Base-by-base conservation (phyloP, 1,140 invertebrate species). In the Cyrtorhinus lividipennis region DNA sequence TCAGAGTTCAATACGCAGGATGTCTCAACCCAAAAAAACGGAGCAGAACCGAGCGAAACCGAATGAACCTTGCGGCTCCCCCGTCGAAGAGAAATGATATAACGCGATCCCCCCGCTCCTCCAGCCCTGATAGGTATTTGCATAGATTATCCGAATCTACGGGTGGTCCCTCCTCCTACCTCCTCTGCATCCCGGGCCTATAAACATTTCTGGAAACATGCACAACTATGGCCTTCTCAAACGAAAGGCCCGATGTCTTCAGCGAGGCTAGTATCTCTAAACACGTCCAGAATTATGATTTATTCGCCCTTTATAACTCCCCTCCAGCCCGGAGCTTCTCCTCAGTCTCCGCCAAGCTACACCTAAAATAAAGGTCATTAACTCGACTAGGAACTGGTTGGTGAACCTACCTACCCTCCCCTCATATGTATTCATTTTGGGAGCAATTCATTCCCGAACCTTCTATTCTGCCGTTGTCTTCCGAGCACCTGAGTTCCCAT, bases 61-160 rank as follows among this genome's bases (percentile, higher is more conserved):
- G n/a, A n/a, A n/a, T n/a, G n/a, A n/a, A n/a, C n/a, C n/a, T n/a
- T n/a, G n/a, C n/a, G n/a, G n/a, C n/a, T n/a, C n/a, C n/a, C n/a
- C n/a, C n/a, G n/a, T n/a, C n/a, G n/a, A n/a, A n/a, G n/a, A n/a
- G n/a, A n/a, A n/a, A n/a, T n/a, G n/a, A n/a, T n/a, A n/a, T n/a
- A n/a, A n/a, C n/a, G n/a, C n/a, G n/a, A n/a, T n/a, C n/a, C n/a
- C n/a, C n/a, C n/a, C n/a, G n/a, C n/a, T n/a, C n/a, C n/a, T n/a
- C n/a, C n/a, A n/a, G n/a, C n/a, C n/a, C n/a, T n/a, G n/a, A n/a
- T n/a, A n/a, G 15, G 30, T 53, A 53, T 53, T 12, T 53, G 48
- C 48, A 53, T 53, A 53, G 48, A 53, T 53, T 53, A 53, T 53
- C 48, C 48, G 48, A 44, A 53, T 53, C 48, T 53, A 53, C 48